Percentiles rank a stretch among this genome's conserved stretches.
These are phyloP conservation scores for Antigone vipio DNA, from an alignment of 2,113 vertebrate genomes.

Conservation along the genomic window DNA sequence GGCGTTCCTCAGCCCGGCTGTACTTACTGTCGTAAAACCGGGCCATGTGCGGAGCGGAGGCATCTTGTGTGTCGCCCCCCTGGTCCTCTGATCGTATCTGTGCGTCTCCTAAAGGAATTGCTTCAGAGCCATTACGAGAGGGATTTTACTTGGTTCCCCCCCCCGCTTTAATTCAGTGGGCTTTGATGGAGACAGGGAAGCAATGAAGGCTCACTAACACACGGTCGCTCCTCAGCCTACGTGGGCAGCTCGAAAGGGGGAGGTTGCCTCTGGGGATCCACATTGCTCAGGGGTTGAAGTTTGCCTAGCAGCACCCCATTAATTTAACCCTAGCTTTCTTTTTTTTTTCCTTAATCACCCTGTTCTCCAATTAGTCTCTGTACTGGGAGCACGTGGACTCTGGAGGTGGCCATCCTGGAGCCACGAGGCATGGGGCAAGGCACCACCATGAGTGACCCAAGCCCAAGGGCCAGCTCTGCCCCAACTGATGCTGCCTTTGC, in stretches of 20 bases:
- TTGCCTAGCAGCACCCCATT: background rate
- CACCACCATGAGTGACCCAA: background rate
- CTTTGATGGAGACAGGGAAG: background rate
- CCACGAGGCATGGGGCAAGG: background rate
- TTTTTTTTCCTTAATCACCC: background rate
- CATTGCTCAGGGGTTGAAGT: background rate
- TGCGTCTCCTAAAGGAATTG: background rate
- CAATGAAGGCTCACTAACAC: background rate
- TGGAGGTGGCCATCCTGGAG: background rate
- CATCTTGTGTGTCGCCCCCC: background rate
- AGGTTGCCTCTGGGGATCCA: background rate
- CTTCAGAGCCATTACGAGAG: background rate
- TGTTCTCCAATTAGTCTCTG: background rate
- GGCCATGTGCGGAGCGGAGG: background rate
- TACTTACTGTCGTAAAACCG: background rate
- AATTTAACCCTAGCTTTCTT: background rate
- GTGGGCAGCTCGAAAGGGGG: background rate
- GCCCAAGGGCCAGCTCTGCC: background rate
- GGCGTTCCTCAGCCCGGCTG: background rate
- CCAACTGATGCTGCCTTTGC: background rate
- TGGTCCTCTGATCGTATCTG: accelerated
- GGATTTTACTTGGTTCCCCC: background rate
- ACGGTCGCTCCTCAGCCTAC: background rate
- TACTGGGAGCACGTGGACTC: background rate
- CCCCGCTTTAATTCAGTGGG: background rate